A percentile compares a stretch with the other conserved stretches of the same genome.
Evolutionary conservation across 2,113 vertebrate genomes (phyloP).

Genomic region (Origma solitaria): DNA sequence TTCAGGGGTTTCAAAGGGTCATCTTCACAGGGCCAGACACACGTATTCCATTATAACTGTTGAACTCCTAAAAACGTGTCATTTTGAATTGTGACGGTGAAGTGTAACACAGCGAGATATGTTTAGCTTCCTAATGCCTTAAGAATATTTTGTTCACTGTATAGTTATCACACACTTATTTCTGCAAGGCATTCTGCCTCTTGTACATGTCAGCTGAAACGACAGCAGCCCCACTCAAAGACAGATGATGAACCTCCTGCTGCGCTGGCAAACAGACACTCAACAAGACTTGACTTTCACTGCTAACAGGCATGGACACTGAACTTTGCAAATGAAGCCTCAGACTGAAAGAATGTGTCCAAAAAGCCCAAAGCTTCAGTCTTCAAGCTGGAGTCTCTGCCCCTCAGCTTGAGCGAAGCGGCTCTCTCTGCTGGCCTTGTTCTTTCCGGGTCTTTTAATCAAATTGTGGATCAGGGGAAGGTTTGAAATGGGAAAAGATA

Average conservation of each 20-base stretch:
- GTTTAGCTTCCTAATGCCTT: slow-evolving; percentile 42
- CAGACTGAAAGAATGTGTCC: background rate
- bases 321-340: slow-evolving; percentile 53
- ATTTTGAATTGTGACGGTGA: slow-evolving; percentile 43
- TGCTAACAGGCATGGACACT: slow-evolving; percentile 60
- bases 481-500: background rate
- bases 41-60: background rate
- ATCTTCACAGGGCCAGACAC: background rate
- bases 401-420: background rate
- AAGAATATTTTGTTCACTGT: slow-evolving; percentile 48
- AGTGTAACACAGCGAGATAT: slow-evolving; percentile 20
- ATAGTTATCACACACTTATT: slow-evolving; percentile 59
- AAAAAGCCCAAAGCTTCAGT: slow-evolving; percentile 35
- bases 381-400: background rate
- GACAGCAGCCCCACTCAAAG: slow-evolving; percentile 47
- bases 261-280: slow-evolving; percentile 50
- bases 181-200: slow-evolving; percentile 62
- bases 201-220: slow-evolving; percentile 48
- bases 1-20: background rate
- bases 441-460: background rate
- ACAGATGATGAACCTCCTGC: slow-evolving; percentile 52
- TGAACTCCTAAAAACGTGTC: slow-evolving; percentile 58
- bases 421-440: background rate
- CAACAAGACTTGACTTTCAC: slow-evolving; percentile 67
- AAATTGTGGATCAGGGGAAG: background rate